phyloP scores from a whole-genome alignment of 2,888 invertebrate species.

The Ophion slaviceki region DNA sequence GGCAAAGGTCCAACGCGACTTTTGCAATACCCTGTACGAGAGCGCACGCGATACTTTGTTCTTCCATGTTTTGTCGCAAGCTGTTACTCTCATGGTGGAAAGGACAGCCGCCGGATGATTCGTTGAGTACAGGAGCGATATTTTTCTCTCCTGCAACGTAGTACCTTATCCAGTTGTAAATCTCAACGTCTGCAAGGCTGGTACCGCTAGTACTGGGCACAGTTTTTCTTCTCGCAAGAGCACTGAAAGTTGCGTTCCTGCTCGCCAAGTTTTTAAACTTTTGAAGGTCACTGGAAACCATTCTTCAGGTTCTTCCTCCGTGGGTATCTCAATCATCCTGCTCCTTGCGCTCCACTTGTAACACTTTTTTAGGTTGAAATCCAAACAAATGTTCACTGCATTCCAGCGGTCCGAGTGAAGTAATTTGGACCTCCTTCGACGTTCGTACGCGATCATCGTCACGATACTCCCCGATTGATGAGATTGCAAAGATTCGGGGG shows the following conservation, averaged over 20 bases:
- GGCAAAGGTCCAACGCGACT: not conserved
- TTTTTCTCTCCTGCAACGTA: not conserved
- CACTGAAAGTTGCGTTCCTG: too few relatives aligned
- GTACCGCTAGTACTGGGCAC: too few relatives aligned
- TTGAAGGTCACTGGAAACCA: too few relatives aligned
- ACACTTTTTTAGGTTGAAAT: too few relatives aligned
- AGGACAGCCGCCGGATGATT: conserved; percentile 28
- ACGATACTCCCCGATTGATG: conserved; percentile 9
- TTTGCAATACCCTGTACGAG: not conserved
- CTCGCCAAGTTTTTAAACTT: too few relatives aligned
- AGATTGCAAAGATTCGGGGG: conserved; percentile 27
- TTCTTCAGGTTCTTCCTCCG: too few relatives aligned
- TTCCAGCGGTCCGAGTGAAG: not conserved
- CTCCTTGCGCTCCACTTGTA: too few relatives aligned
- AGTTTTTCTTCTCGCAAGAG: too few relatives aligned
- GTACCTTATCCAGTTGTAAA: too few relatives aligned
- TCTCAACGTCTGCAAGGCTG: too few relatives aligned
- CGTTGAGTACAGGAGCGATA: conserved; percentile 5
- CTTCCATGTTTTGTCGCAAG: conserved; percentile 18
- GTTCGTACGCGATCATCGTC: not conserved
- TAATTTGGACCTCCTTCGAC: conserved; percentile 18
- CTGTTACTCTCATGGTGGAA: conserved; percentile 31
- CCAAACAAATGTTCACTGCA: too few relatives aligned
- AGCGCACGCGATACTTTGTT: conserved; percentile 13
- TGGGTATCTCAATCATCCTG: too few relatives aligned